These are phyloP conservation scores for Fragum sueziense DNA, from an alignment of 2,888 invertebrate species.

Conservation along the genomic window DNA sequence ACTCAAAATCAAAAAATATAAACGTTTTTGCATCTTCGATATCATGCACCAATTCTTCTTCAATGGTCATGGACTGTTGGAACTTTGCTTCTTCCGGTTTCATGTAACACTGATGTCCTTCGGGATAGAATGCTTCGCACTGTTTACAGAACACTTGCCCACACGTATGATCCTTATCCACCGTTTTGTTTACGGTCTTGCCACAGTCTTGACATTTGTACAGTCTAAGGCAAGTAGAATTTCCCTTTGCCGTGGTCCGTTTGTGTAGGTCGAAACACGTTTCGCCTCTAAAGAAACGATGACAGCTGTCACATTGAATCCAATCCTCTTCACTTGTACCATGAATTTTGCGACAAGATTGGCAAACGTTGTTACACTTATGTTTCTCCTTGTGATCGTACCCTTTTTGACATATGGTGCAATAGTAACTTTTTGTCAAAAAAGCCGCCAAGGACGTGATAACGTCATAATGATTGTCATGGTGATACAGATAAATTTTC, in stretches of 20 bases:
- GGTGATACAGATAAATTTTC: conserved; percentile 41
- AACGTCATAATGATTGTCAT: conserved; percentile 52
- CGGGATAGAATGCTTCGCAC: conserved; percentile 9
- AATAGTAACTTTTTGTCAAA: conserved; percentile 36
- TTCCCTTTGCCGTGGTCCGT: neutral
- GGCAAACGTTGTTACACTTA: conserved; percentile 29
- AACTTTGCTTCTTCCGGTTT: neutral
- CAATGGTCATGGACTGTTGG: neutral
- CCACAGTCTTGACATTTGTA: conserved; percentile 34
- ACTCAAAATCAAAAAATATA: conserved; percentile 41
- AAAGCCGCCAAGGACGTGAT: conserved; percentile 53
- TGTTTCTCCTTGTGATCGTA: conserved; percentile 26
- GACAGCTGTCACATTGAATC: conserved; percentile 18
- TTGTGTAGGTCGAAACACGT: conserved; percentile 32
- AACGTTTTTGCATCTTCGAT: conserved; percentile 16
- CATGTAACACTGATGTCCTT: conserved; percentile 31
- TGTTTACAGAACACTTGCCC: conserved; percentile 7
- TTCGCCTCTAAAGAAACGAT: conserved; percentile 22
- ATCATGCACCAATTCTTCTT: conserved; percentile 23
- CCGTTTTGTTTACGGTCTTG: conserved; percentile 22
- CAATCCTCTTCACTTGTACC: neutral
- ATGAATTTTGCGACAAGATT: conserved; percentile 6
- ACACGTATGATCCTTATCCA: conserved; percentile 17
- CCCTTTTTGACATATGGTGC: conserved; percentile 32
- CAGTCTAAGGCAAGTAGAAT: conserved; percentile 20